Percentiles rank a stretch among this genome's conserved stretches.
phyloP scores from a whole-genome alignment of 2,113 vertebrate genomes.

The Forbesichthys papilliferus region DNA sequence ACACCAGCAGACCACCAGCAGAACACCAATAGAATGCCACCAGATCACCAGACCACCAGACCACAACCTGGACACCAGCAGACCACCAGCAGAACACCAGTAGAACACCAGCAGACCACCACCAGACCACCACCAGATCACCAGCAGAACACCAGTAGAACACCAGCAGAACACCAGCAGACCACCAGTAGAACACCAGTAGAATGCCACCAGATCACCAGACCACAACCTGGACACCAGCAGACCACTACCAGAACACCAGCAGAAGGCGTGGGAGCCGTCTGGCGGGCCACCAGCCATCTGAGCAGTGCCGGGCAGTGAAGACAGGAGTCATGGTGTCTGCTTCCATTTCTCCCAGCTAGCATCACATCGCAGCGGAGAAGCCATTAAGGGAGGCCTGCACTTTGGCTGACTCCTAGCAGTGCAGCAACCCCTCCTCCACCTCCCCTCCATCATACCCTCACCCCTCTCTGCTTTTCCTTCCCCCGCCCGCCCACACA shows the following conservation, averaged over 20 bases:
- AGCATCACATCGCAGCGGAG: conserved; percentile 63
- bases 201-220: too few relatives aligned
- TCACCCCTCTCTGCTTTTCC: conserved; percentile 2
- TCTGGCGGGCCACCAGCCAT: neutral
- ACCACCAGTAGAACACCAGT: too few relatives aligned
- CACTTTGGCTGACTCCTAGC: conserved; percentile 82
- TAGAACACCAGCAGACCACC: too few relatives aligned
- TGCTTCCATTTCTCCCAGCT: conserved; percentile 68
- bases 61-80: too few relatives aligned
- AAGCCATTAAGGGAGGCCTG: conserved; percentile 75
- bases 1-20: neutral
- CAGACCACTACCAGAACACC: neutral
- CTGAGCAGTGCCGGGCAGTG: conserved; percentile 26
- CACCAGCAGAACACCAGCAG: too few relatives aligned
- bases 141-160: too few relatives aligned
- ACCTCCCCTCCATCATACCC: conserved; percentile 34
- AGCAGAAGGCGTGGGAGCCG: conserved; percentile 8
- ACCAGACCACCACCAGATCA: too few relatives aligned
- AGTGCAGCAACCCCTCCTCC: conserved; percentile 48
- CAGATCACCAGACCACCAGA: too few relatives aligned
- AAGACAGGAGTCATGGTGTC: conserved; percentile 72
- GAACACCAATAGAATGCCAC: neutral
- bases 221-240: too few relatives aligned
- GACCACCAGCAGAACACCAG: too few relatives aligned
- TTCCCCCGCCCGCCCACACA: conserved; percentile 20